Base-by-base conservation (phyloP, 2,797 vertebrate species). In the Pseudocheirus occidentalis region DNA sequence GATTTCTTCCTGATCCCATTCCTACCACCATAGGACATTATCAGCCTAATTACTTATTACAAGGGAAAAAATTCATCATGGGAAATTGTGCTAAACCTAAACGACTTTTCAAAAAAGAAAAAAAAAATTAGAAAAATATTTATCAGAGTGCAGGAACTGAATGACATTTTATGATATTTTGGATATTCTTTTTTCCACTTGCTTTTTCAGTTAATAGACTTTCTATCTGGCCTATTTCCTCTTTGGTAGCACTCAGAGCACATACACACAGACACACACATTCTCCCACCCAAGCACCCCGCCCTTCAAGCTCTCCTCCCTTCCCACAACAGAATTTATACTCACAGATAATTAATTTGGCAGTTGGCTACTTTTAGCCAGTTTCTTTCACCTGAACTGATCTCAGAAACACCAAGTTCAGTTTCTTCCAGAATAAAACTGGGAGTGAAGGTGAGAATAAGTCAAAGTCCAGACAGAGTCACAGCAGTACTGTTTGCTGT, bases 401-500 rank as follows among this genome's bases (percentile, higher is more conserved):
- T 92, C 93, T 96, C 62, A 94, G 92, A 97, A 95, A 92, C 97
- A 93, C 91, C 55, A 91, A 96, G 93, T 56, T 92, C 90, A 97
- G 50, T 5, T 90, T 89, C 89, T 96, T 94, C 29, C 81, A 92
- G 62, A 92, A 93, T 89, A 90, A 95, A 97, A 94, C 97, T 93
- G 95, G 34, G 92, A 93, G 93, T 28, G 87, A 92, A 94, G 27
- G n/a, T 97, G 97, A 94, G 92, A 93, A 58, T 93, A 95, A 92
- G 56, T 62, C 66, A 93, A 90, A 94, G 90, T 59, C 55, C 73
- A 97, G 73, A 95, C 62, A 97, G 87, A 95, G 93, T 97, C 94
- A 97, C 92, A 94, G 16, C 92, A 66, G 92, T 95, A 95, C 90
- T 94, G 94, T 97, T 95, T 95, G 9, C 92, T 92, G 92, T 16